Base-by-base conservation (phyloP, 2,888 invertebrate species). In the Gortyna flavago region DNA sequence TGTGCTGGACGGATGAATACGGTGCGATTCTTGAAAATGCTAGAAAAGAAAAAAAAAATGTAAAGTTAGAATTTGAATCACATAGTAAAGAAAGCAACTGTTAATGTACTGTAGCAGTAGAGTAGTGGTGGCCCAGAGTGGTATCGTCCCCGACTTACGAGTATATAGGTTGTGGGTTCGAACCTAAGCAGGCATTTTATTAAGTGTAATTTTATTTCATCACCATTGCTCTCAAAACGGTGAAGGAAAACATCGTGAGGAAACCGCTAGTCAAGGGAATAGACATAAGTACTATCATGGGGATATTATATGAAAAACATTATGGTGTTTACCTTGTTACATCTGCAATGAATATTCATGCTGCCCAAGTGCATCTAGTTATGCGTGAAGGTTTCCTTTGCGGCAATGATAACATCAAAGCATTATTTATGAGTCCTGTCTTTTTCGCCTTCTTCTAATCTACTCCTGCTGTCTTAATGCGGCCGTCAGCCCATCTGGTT, bases 1-100 rank as follows among this genome's bases (percentile, higher is more conserved):
- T 76, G 85, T 21, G 41, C n/a, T 32, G 80, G 85, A 62, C 91
- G 90, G 72, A 66, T 25, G 77, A 85, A 73, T 66, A 83, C 66
- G 76, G 88, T 90, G 91, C 87, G 79, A 68, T 41, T 62, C 16
- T 78, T 69, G 29, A 61, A 68, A 38, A 0, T 7, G 3, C 8
- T 3, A 35, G 3, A n/a, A 44, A n/a, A 44, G 6, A 21, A 18
- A 25, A 32, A 25, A 32, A 0, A 32, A 21, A 25, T 0, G 21
- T 29, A 21, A 29, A 44, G 16, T 9, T 44, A 29, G 21, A 2
- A 44, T 67, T 44, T 29, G 41, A 3, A 29, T 44, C 21, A 29
- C 7, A 44, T 41, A 21, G 21, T 29, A 21, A 29, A 41, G 3
- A n/a, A 41, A 29, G 21, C 66, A 66, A 29, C 6, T 41, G 29